Percentiles rank a stretch among this genome's conserved stretches.
Evolutionary conservation across 2,888 invertebrate species (phyloP).

Genomic region (Lepidochrysops patricia): DNA sequence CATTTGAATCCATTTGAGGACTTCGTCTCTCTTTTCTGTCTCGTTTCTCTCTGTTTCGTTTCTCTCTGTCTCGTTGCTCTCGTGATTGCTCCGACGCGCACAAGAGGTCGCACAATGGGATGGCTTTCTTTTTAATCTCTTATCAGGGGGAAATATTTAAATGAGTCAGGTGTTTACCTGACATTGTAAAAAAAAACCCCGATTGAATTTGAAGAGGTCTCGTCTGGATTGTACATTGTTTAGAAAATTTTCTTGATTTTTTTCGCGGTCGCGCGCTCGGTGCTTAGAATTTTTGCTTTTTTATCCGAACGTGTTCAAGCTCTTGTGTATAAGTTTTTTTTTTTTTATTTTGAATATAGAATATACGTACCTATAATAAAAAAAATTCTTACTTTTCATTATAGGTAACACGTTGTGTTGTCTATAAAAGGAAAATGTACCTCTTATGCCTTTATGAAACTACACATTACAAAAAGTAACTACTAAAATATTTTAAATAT

Average conservation of each 20-base stretch:
- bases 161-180: slow-evolving; percentile 39
- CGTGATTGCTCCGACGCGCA: slow-evolving; percentile 43
- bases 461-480: too few relatives aligned
- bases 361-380: too few relatives aligned
- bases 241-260: slow-evolving; percentile 6
- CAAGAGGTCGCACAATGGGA: slow-evolving; percentile 44
- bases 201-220: slow-evolving; percentile 1
- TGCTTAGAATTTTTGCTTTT: slow-evolving; percentile 6
- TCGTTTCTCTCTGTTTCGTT: slow-evolving; percentile 38
- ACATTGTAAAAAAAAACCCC: slow-evolving; percentile 11
- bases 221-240: slow-evolving; percentile 13
- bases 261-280: not conserved
- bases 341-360: not conserved
- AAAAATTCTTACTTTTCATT: too few relatives aligned
- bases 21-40: slow-evolving; percentile 32
- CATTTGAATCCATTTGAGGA: slow-evolving; percentile 12
- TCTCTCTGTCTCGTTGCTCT: slow-evolving; percentile 35
- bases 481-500: too few relatives aligned
- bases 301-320: slow-evolving; percentile 1
- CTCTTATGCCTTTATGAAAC: too few relatives aligned
- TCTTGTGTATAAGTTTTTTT: not conserved
- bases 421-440: too few relatives aligned
- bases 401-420: too few relatives aligned
- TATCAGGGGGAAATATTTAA: slow-evolving; percentile 46
- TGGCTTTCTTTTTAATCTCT: slow-evolving; percentile 59